Evolutionary conservation across 2,888 invertebrate species (phyloP).

Genomic region (Campoletis raptor): DNA sequence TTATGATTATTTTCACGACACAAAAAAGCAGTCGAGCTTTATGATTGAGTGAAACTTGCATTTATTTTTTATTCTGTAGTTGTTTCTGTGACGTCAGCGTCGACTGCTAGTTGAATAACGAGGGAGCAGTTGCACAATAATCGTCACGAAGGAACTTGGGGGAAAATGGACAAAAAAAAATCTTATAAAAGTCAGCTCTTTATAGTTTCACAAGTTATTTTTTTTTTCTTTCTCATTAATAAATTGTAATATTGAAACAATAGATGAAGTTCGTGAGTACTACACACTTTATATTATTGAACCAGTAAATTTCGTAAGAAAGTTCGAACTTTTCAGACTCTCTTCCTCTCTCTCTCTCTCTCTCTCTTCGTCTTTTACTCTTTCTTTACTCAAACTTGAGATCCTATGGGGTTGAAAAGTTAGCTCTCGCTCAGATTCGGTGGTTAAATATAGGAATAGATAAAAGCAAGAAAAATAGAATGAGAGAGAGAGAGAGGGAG

Average conservation of each 20-base stretch:
- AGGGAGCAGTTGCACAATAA: not conserved
- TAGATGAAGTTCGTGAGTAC: not conserved
- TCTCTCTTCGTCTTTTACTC: not conserved
- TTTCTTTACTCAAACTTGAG: constrained; percentile 9
- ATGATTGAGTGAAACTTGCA: not conserved
- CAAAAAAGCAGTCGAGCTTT: not conserved
- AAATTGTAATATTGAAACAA: constrained; percentile 52
- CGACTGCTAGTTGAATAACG: not conserved
- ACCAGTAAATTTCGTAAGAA: constrained; percentile 61
- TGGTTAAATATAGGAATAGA: not conserved
- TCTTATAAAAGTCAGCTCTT: constrained; percentile 29
- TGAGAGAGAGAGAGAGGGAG: not conserved
- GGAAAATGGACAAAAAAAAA: not conserved
- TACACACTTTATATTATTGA: constrained; percentile 45
- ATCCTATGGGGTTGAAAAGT: constrained; percentile 47
- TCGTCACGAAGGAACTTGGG: not conserved
- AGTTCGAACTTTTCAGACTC: constrained; percentile 51
- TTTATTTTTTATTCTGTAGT: not conserved
- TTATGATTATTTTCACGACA: not conserved
- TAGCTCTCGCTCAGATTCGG: constrained; percentile 57
- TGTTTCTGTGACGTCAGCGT: constrained; percentile 4
- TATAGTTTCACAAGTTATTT: constrained; percentile 16
- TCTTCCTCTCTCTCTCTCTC: constrained; percentile 11
- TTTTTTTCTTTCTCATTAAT: constrained; percentile 34
- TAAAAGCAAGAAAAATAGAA: not conserved